Percentiles rank a stretch among this genome's conserved stretches.
Evolutionary conservation across 2,797 vertebrate species (phyloP).

Genomic region (Poeciliopsis infans): DNA sequence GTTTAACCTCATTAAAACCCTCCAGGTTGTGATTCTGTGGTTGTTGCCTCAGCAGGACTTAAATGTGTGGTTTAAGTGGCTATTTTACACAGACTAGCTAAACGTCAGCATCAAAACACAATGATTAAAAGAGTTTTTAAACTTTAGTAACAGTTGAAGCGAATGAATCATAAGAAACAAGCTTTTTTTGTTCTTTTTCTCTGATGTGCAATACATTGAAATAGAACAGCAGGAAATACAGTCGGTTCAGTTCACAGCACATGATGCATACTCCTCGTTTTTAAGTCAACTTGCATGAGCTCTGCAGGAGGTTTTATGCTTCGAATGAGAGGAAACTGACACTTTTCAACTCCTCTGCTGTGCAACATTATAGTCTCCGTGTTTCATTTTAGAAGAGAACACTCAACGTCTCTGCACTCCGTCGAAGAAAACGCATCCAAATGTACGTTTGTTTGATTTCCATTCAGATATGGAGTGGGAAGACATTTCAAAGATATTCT

Average conservation of each 20-base stretch:
- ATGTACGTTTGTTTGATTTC: background rate
- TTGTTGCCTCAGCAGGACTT: slow-evolving; percentile 47
- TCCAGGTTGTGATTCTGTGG: slow-evolving; percentile 41
- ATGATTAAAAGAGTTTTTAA: background rate
- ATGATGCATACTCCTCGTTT: background rate
- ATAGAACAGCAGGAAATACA: background rate
- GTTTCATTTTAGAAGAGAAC: background rate
- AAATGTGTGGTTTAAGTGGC: slow-evolving; percentile 50
- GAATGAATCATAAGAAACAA: background rate
- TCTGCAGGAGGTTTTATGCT: background rate
- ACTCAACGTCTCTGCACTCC: background rate
- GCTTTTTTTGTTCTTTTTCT: background rate
- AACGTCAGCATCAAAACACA: background rate
- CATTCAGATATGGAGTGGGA: background rate
- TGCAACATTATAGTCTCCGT: background rate
- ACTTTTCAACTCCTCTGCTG: slow-evolving; percentile 1
- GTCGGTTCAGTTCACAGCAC: background rate
- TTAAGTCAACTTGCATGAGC: background rate
- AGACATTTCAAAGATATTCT: background rate
- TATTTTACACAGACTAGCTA: slow-evolving; percentile 34
- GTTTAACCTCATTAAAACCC: slow-evolving; percentile 61
- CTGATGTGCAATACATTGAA: background rate
- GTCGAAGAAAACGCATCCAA: background rate
- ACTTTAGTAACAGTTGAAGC: background rate
- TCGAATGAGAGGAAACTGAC: background rate